Evolutionary conservation across 2,888 invertebrate species (phyloP).

Genomic region (Mermis nigrescens): DNA sequence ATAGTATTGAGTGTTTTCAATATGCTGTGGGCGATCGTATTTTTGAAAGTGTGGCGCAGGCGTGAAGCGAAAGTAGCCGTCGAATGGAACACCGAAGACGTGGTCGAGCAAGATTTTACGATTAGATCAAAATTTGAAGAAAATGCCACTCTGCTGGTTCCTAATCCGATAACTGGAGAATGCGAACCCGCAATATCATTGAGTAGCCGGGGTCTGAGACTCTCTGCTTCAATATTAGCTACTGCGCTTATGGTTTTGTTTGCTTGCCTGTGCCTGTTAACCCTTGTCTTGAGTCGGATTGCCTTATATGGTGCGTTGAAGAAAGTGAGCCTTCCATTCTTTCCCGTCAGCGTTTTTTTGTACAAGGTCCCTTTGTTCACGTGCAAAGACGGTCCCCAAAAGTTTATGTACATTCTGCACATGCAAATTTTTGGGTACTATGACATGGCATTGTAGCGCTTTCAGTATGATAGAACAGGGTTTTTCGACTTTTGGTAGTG

Average conservation of each 20-base stretch:
- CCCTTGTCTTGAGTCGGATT: neutral
- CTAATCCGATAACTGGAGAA: neutral
- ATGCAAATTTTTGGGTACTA: too few species aligned
- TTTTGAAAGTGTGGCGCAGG: neutral
- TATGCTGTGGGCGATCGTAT: neutral
- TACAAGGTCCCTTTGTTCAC: too few species aligned
- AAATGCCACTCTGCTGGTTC: neutral
- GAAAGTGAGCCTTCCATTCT: too few species aligned
- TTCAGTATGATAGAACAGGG: too few species aligned
- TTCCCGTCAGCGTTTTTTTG: too few species aligned
- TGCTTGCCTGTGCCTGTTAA: constrained; percentile 1
- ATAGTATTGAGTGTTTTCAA: neutral
- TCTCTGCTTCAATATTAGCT: neutral
- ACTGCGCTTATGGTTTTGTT: neutral
- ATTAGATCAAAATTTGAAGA: constrained; percentile 31
- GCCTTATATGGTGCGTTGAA: neutral
- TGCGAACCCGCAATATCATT: neutral
- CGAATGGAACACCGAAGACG: constrained; percentile 3
- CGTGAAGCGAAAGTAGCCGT: neutral
- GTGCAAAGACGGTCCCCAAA: too few species aligned
- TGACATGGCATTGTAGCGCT: too few species aligned
- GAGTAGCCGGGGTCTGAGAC: neutral
- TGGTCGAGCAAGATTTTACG: constrained; percentile 42
- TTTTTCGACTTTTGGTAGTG: too few species aligned
- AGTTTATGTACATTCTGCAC: too few species aligned